These are phyloP conservation scores for Herpetotheres cachinnans DNA, from an alignment of 2,113 vertebrate species.

Conservation along the genomic window DNA sequence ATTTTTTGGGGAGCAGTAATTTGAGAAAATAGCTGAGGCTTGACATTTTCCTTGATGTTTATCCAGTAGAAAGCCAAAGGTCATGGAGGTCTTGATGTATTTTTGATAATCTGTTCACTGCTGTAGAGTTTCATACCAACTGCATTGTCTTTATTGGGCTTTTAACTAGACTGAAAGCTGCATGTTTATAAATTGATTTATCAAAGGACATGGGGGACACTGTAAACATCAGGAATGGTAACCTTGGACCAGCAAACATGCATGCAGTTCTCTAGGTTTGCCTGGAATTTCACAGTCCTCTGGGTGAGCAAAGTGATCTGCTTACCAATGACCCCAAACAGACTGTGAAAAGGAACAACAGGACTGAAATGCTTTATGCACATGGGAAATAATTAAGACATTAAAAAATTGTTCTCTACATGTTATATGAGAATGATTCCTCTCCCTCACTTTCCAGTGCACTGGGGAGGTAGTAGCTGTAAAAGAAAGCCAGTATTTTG, in stretches of 20 bases:
- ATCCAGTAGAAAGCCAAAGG: not conserved
- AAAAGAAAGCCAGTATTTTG: not conserved
- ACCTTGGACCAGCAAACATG: not conserved
- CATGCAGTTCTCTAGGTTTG: not conserved
- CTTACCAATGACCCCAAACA: not conserved
- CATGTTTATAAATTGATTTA: not conserved
- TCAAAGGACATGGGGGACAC: not conserved
- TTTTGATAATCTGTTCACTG: not conserved
- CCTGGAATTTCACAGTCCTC: not conserved
- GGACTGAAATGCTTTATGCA: not conserved
- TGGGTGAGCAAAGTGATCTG: not conserved
- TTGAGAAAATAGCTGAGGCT: not conserved
- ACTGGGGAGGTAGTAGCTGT: not conserved
- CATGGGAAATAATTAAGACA: slow-evolving; percentile 8
- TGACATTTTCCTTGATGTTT: not conserved
- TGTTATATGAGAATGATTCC: slow-evolving; percentile 4
- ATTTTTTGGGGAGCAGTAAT: not conserved
- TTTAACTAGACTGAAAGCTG: not conserved
- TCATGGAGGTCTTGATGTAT: not conserved
- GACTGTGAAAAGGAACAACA: slow-evolving; percentile 10
- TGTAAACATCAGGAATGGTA: not conserved
- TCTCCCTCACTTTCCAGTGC: slow-evolving; percentile 4
- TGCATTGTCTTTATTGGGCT: not conserved
- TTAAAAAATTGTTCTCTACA: not conserved
- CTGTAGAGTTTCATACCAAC: not conserved